Conservation (phyloP, 2,888 invertebrate genomes). For the Clusia tigrina region DNA sequence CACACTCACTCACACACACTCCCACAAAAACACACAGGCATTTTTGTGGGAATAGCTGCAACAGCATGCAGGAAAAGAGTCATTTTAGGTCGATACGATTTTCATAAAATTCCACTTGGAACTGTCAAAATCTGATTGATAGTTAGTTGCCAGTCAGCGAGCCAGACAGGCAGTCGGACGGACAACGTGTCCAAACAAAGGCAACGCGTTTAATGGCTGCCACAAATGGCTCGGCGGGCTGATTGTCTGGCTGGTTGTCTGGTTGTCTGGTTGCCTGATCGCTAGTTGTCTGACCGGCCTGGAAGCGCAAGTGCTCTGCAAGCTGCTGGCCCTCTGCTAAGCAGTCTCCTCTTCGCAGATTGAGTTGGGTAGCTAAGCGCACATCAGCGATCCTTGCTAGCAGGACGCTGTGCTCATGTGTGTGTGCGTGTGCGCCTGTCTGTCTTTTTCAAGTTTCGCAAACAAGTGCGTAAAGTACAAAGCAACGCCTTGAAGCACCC, state of each 20-base stretch:
- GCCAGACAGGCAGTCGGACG: too few relatives aligned
- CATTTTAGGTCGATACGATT: constrained; percentile 57
- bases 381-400: neutral
- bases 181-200: constrained; percentile 37
- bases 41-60: too few relatives aligned
- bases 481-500: constrained; percentile 1
- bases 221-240: neutral
- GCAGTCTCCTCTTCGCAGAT: neutral
- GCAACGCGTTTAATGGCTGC: neutral
- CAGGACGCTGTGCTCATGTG: neutral
- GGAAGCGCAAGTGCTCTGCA: neutral
- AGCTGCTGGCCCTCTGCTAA: neutral
- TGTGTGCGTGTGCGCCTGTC: too few relatives aligned
- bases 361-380: neutral
- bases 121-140: constrained; percentile 60
- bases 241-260: neutral
- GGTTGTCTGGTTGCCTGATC: neutral
- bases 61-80: too few relatives aligned
- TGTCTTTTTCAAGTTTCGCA: neutral
- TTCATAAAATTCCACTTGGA: constrained; percentile 57
- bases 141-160: too few relatives aligned
- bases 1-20: too few relatives aligned
- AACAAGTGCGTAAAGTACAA: neutral
- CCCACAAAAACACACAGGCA: too few relatives aligned
- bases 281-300: neutral